These are phyloP conservation scores for Gallinago media DNA, from an alignment of 2,113 vertebrate genomes.

Conservation along the genomic window DNA sequence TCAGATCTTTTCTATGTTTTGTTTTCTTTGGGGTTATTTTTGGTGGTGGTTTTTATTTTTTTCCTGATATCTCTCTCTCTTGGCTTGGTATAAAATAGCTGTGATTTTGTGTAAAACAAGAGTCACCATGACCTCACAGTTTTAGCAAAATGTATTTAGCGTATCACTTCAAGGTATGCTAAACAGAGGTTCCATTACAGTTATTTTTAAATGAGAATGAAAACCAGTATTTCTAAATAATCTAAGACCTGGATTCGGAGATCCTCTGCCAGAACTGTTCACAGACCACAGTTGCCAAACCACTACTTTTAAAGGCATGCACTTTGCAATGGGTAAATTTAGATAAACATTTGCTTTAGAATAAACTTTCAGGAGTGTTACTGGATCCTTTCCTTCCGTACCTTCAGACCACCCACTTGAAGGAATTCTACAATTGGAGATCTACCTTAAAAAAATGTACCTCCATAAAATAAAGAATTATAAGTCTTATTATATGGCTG, in stretches of 20 bases:
- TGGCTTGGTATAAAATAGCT: background rate
- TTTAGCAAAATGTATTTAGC: background rate
- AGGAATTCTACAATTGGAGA: background rate
- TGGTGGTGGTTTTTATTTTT: background rate
- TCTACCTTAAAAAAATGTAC: background rate
- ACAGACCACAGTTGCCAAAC: background rate
- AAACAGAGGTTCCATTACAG: background rate
- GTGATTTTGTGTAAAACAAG: background rate
- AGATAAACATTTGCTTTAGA: background rate
- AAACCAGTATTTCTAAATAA: background rate
- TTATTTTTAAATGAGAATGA: background rate
- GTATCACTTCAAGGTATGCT: background rate
- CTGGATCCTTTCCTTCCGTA: background rate
- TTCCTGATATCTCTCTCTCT: background rate
- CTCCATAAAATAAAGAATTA: background rate
- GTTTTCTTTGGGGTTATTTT: background rate
- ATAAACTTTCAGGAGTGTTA: background rate
- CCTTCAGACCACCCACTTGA: rapidly evolving
- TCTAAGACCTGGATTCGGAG: background rate
- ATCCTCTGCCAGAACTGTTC: background rate
- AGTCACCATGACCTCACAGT: background rate
- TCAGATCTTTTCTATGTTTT: background rate
- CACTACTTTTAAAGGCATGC: background rate
- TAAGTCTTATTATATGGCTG: background rate
- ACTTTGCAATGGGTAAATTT: background rate